Evolutionary conservation across 2,888 invertebrate species (phyloP), one percentile per base, ranked within the genome.

Genomic region (Resseliella maxima): DNA sequence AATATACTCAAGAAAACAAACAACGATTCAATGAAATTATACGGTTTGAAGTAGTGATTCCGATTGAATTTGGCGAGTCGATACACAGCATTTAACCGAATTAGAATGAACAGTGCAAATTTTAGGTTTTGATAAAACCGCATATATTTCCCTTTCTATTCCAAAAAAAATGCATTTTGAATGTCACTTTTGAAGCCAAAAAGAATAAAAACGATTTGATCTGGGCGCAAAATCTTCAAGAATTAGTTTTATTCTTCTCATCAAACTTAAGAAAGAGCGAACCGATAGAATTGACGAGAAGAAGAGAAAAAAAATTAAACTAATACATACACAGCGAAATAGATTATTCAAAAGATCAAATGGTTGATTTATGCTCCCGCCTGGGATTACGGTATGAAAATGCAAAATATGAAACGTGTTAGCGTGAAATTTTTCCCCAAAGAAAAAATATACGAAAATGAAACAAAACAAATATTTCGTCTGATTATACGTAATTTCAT

Each of bases 291-390:
- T 5, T 12, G 41, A 12, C 41, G 41, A 41, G 41, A 41, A n/a
- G 41, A 8, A 41, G 41, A 41, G 41, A 41, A 41, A 50, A 50
- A 50, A 50, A 50, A 50, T 50, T 8, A n/a, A n/a, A n/a, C n/a
- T n/a, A n/a, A n/a, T n/a, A n/a, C n/a, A n/a, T n/a, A n/a, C n/a
- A n/a, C n/a, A n/a, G n/a, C n/a, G 24, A 59, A 18, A 50, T 2
- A 50, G 59, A 59, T 59, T 59, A 59, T 72, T 72, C 72, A 31
- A 15, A n/a, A 31, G 72, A 72, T 72, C 72, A 72, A 72, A 31
- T 15, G 72, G 1, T 35, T 72, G 72, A 72, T 72, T 72, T 72
- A 72, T 72, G 72, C 27, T 72, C 31, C 72, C 72, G 72, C 31
- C 72, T 31, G 12, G 72, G 35, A 72, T 31, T 72, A 72, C n/a